These are phyloP conservation scores for Drosophila paranaensis DNA, from an alignment of 2,888 invertebrate species.

Conservation along the genomic window DNA sequence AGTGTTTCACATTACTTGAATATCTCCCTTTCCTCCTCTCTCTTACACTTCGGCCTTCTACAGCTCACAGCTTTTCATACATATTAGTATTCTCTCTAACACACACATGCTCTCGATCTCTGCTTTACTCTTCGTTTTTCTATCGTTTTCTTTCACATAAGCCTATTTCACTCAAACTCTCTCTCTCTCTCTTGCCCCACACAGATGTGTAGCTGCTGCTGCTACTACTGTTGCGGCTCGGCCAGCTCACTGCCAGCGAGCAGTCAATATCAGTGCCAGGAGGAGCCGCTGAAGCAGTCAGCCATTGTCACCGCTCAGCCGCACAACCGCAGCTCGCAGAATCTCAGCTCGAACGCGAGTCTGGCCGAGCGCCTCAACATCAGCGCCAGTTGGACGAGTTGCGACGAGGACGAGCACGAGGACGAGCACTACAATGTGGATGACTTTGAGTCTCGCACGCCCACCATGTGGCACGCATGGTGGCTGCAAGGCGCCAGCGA, in stretches of 20 bases:
- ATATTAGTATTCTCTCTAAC: neutral
- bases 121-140: too few relatives aligned
- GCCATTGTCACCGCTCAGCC: conserved; percentile 36
- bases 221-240: conserved; percentile 11
- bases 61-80: neutral
- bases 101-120: neutral
- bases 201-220: conserved; percentile 25
- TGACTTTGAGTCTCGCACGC: conserved; percentile 36
- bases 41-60: neutral
- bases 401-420: conserved; percentile 34
- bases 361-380: conserved; percentile 9
- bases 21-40: too few relatives aligned
- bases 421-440: conserved; percentile 41
- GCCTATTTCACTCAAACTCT: neutral
- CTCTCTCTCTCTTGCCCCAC: too few relatives aligned
- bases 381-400: conserved; percentile 27
- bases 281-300: conserved; percentile 30
- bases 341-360: conserved; percentile 27
- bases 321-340: neutral
- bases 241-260: neutral
- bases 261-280: conserved; percentile 14
- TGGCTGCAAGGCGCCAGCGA: conserved; percentile 40
- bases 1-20: too few relatives aligned
- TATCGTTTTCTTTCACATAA: too few relatives aligned
- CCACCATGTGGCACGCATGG: conserved; percentile 50